Percentiles rank a stretch among this genome's conserved stretches.
phyloP scores from a whole-genome alignment of 2,797 vertebrate genomes.

The Eremophila alpestris region DNA sequence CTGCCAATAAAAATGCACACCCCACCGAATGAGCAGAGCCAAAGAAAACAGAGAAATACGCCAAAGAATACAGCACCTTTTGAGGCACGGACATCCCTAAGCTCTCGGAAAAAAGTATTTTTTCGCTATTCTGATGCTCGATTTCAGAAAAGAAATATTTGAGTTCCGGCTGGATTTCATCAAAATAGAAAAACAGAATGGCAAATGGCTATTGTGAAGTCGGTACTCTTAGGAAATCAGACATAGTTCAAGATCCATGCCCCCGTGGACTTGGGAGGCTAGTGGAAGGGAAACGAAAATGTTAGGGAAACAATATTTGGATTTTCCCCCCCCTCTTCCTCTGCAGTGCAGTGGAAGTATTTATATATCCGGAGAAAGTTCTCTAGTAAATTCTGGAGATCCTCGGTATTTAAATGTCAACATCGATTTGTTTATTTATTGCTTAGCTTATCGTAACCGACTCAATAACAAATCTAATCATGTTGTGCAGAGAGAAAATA shows the following conservation, averaged over 20 bases:
- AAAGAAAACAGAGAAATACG: slow-evolving; percentile 57
- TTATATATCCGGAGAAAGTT: slow-evolving; percentile 75
- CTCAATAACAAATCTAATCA: slow-evolving; percentile 81
- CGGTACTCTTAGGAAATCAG: background rate
- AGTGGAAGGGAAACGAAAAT: slow-evolving; percentile 44
- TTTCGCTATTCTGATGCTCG: slow-evolving; percentile 8
- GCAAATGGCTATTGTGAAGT: background rate
- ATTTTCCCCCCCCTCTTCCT: background rate
- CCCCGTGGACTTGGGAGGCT: slow-evolving; percentile 21
- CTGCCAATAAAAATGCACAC: slow-evolving; percentile 54
- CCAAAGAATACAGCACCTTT: slow-evolving; percentile 51
- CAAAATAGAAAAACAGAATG: slow-evolving; percentile 42
- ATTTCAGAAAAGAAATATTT: slow-evolving; percentile 55
- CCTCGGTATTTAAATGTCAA: slow-evolving; percentile 81
- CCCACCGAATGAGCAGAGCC: slow-evolving; percentile 39
- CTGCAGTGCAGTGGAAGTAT: slow-evolving; percentile 65
- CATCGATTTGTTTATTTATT: slow-evolving; percentile 84
- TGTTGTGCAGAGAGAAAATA: slow-evolving; percentile 70
- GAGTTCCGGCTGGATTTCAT: slow-evolving; percentile 46
- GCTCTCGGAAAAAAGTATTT: background rate
- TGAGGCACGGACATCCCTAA: slow-evolving; percentile 27
- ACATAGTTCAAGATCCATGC: slow-evolving; percentile 17
- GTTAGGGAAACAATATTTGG: slow-evolving; percentile 55
- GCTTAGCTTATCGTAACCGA: slow-evolving; percentile 77
- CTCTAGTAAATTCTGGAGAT: slow-evolving; percentile 76